Base-by-base conservation (phyloP, 2,113 vertebrate species). In the Psilopogon haemacephalus region DNA sequence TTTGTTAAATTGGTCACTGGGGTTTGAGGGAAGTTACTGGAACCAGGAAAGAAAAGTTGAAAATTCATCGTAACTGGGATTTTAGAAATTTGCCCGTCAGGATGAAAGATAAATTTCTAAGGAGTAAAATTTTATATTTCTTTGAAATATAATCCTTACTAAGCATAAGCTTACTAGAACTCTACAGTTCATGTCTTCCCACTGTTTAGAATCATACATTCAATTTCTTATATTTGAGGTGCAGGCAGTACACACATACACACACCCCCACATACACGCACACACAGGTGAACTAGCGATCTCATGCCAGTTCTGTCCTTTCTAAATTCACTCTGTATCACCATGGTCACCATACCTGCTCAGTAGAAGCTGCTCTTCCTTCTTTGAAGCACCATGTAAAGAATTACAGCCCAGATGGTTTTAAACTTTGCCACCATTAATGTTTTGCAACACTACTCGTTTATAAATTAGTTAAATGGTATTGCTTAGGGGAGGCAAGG, bases 321-420 rank as follows among this genome's bases (percentile, higher is more conserved):
- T 71, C 27, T 46, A 42, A 56, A 50, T 88, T 44, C 32, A 68
- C 33, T 33, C 48, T 9, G 2, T 28, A n/a, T 58, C 60, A 79
- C 30, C 21, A 16, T 48, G 21, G 33, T 59, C 64, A 62, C 42
- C 2, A 3, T 52, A 74, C 40, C 35, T 79, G 58, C 40, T 77
- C 81, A 68, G 55, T 37, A 90, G 71, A 48, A 91, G 79, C 28
- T 95, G 40, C 37, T 73, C 90, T 74, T 92, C 70, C 52, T 84
- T 92, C 59, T 63, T 40, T 50, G 30, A 84, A 75, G 73, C 3
- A 91, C 26, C 33, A 84, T 0, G 4, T 21, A 14, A 90, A 91
- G 71, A 63, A 74, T 32, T 26, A 54, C 11, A 64, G 5, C 15
- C 70, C 37, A 20, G 28, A 46, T 15, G 55, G 21, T 30, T 74